Base-by-base conservation (phyloP, 2,797 vertebrate genomes). In the Sebastes wilsoni region DNA sequence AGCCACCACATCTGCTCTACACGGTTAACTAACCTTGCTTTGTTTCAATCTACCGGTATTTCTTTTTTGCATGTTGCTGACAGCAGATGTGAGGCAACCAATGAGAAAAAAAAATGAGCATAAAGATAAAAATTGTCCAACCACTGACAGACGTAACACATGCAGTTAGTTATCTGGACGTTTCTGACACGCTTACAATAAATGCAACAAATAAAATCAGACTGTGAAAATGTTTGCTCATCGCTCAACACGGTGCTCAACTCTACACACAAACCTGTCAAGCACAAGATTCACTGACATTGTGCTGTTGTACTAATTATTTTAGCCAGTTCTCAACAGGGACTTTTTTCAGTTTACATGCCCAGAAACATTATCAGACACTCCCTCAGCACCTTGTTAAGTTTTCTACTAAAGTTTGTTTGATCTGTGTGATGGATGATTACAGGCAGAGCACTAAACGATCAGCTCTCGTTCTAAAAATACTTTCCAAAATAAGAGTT, bases 381-480 rank as follows among this genome's bases (percentile, higher is more conserved):
- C 22, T 25, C 25, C 36, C 12, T 5, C 13, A 1, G 2, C 13
- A 58, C 6, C 18, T 65, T 1, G 1, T 52, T 27, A 60, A 8
- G 3, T 18, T 22, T 62, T 22, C n/a, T 25, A 32, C 1, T 25
- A 25, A 16, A 16, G 18, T 60, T 64, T 62, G 54, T 69, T 77
- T 62, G 32, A n/a, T 66, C 52, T 56, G 68, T 18, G 10, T 61
- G 74, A 70, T 73, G 61, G 52, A 78, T 66, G 59, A 77, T 23
- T 38, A 58, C 59, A 23, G 20, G 28, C 28, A 12, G 38, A 38
- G 56, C 34, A 25, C 27, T 59, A 18, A 58, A 77, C 42, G 16
- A 46, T 46, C 42, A 46, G 42, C 64, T 28, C 66, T 58, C 32
- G 56, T 75, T 75, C 60, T 69, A 70, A n/a, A 74, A 76, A 71